Evolutionary conservation across 2,888 invertebrate species (phyloP).

Genomic region (Scaeva pyrastri): DNA sequence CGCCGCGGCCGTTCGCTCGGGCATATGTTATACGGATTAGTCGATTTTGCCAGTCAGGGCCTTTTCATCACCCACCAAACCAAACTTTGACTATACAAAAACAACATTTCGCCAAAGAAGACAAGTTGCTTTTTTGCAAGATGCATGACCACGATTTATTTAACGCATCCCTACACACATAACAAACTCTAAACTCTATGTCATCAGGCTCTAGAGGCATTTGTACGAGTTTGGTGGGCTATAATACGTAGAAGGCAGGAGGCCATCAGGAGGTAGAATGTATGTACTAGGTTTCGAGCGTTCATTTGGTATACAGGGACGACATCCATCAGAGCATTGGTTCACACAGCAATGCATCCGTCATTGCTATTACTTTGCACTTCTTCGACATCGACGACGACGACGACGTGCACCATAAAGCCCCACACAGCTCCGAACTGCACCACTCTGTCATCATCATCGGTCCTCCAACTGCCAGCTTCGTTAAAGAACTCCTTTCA

Average conservation of each 20-base stretch:
- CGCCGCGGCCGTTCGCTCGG: no score
- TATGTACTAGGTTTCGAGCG: not conserved
- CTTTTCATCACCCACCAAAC: conserved; percentile 16
- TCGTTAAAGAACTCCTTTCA: conserved; percentile 46
- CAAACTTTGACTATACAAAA: no score
- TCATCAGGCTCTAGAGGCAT: no score
- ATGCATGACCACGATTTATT: conserved; percentile 42
- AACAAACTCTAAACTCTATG: no score
- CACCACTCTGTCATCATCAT: conserved; percentile 60
- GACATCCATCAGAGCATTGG: conserved; percentile 45
- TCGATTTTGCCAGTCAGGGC: conserved; percentile 16
- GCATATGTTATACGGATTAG: conserved; percentile 39
- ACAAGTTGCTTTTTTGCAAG: conserved; percentile 18
- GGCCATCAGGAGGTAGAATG: no score
- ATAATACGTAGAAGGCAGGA: no score
- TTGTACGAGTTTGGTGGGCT: no score
- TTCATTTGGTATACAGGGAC: not conserved
- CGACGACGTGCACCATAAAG: conserved; percentile 5
- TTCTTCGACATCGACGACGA: no score
- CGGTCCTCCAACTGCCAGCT: conserved; percentile 33
- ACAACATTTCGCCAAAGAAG: conserved; percentile 23
- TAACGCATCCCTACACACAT: conserved; percentile 35
- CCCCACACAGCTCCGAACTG: not conserved
- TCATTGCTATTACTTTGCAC: conserved; percentile 37
- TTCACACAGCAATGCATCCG: conserved; percentile 44